Percentiles rank a stretch among this genome's conserved stretches.
phyloP scores from a whole-genome alignment of 2,113 vertebrate genomes.

The Campylorhamphus procurvoides region DNA sequence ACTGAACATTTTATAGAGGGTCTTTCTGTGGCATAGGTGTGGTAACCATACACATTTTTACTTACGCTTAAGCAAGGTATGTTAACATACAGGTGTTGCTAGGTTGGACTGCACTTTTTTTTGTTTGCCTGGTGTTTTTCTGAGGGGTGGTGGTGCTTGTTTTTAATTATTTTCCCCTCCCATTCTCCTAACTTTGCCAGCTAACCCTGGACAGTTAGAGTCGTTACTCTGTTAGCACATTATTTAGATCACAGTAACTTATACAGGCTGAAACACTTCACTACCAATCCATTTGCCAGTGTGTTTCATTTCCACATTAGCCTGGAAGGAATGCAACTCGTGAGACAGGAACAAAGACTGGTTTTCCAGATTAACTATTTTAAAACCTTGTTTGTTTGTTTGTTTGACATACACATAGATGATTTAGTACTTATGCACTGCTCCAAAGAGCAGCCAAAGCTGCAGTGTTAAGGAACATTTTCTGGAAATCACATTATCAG shows the following conservation, averaged over 20 bases:
- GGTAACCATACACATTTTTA: fast-evolving
- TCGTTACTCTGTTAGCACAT: background rate
- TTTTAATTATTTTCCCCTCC: background rate
- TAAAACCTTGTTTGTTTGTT: background rate
- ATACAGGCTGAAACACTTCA: background rate
- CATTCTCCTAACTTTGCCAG: background rate
- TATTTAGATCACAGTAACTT: background rate
- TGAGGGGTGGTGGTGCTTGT: background rate
- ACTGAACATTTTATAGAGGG: background rate
- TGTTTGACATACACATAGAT: background rate
- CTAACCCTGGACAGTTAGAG: background rate
- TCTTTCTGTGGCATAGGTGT: background rate
- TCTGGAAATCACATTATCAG: background rate
- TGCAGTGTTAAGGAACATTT: background rate
- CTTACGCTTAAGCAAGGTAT: background rate
- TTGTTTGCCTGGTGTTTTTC: background rate
- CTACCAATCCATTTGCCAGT: background rate
- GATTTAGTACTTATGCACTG: background rate
- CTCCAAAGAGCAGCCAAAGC: background rate
- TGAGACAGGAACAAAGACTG: background rate
- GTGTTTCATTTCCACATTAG: background rate
- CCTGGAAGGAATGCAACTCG: background rate
- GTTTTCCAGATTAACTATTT: background rate
- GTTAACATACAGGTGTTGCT: background rate
- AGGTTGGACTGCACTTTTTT: background rate